Conservation (phyloP, 2,113 vertebrate genomes). For the Bambusicola thoracicus region DNA sequence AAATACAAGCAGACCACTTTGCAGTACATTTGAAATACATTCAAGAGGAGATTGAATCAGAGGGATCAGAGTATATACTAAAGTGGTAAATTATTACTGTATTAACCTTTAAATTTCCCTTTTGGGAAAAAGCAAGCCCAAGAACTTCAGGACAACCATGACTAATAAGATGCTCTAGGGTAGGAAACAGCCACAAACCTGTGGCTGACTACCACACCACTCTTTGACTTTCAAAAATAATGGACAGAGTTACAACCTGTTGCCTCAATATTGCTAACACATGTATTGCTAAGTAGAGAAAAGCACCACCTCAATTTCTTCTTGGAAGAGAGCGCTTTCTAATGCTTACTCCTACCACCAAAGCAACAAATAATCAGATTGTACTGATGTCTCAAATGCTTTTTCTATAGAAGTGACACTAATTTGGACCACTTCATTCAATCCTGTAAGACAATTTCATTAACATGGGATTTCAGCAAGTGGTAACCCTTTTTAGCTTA, state of each 20-base stretch:
- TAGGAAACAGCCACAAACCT: not conserved
- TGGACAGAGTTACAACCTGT: not conserved
- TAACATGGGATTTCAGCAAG: not conserved
- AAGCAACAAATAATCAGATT: not conserved
- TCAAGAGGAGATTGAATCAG: not conserved
- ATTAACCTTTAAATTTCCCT: not conserved
- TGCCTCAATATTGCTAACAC: not conserved
- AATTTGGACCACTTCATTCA: not conserved
- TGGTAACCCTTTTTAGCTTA: not conserved
- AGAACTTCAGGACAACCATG: not conserved
- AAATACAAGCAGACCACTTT: accelerated
- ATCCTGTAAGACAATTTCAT: not conserved
- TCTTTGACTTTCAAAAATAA: not conserved
- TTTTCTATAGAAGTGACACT: not conserved
- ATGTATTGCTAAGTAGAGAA: not conserved
- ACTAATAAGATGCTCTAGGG: not conserved
- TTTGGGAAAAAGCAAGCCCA: not conserved
- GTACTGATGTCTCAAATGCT: not conserved
- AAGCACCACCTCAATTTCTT: not conserved
- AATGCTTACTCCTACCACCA: not conserved
- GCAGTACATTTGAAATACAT: not conserved
- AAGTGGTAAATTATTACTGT: accelerated
- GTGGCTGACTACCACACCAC: accelerated
- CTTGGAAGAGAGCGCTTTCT: not conserved
- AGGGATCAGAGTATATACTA: not conserved